Evolutionary conservation across 2,888 invertebrate genomes (phyloP), one percentile per base, ranked within the genome.

Genomic region (Panzeria rudis): DNA sequence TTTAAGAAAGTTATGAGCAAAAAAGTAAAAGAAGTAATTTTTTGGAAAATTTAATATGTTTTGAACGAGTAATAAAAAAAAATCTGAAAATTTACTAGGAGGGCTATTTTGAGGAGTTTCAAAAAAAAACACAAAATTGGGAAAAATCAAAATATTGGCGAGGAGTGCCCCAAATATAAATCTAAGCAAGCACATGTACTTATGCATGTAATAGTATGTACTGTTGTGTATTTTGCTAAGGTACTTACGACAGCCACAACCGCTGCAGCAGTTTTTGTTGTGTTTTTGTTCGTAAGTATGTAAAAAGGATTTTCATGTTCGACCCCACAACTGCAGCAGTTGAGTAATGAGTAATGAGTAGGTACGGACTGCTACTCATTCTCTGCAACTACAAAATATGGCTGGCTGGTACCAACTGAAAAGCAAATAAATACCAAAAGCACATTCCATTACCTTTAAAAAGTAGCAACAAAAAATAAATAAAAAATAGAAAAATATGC

Each of bases 251-350:
- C 54, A 69, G 72, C 78, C 83, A 69, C 78, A 83, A 41, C 35
- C 68, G 73, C 72, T 68, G 68, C 7, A 68, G 35, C 41, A 66
- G 13, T 1, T 71, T 56, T 4, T 11, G 38, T 38, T 3, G 11
- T 11, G 3, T 25, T 56, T 35, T 41, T 50, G 2, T 20, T 11
- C 38, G 44, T 29, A 71, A 54, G 72, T 38, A 61, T 72, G 77
- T 59, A 82, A 75, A 85, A 82, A 85, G 85, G 78, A 82, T 78
- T 81, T 85, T 71, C 69, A 78, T 85, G 85, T 85, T 61, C 62
- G 54, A 68, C 68, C 77, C 73, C 32, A 47, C 75, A 54, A 79
- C 54, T 23, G 44, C 38, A 25, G 59, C 68, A 44, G 61, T 44
- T 38, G 54, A 69, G 35, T 54, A 78, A 52, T 75, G 68, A 68